phyloP scores from a whole-genome alignment of 2,113 vertebrate species.

The Pluvianellus socialis region DNA sequence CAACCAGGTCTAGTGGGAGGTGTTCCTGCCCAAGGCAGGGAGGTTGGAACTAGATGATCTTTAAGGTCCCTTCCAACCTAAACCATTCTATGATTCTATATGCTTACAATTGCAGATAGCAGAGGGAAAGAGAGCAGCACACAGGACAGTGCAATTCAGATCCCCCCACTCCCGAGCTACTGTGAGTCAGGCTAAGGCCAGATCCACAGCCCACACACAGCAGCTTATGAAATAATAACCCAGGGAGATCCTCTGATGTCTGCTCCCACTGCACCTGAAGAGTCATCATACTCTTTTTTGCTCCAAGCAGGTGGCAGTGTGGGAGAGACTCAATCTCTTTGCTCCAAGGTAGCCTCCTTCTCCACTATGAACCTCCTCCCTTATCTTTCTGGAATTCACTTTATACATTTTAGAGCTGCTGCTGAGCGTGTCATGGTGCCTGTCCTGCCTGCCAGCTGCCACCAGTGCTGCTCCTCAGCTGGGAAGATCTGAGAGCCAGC shows the following conservation, averaged over 20 bases:
- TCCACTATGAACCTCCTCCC: neutral
- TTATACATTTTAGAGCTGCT: neutral
- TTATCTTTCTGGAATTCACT: neutral
- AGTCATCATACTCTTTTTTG: neutral
- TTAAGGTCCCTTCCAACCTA: too few species aligned
- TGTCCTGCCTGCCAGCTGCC: neutral
- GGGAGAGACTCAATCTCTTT: neutral
- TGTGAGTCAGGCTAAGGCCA: neutral
- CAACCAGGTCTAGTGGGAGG: too few species aligned
- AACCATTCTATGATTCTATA: too few species aligned
- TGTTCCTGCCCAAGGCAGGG: too few species aligned
- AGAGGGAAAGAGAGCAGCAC: neutral
- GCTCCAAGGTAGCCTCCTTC: neutral
- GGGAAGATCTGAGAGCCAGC: neutral
- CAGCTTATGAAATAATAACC: neutral
- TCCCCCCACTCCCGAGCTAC: rapidly evolving
- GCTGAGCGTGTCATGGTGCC: neutral
- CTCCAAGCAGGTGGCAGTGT: neutral
- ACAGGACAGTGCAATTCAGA: neutral
- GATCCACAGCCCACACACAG: neutral
- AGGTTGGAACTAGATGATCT: too few species aligned
- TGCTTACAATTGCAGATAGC: rapidly evolving
- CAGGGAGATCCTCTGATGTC: neutral
- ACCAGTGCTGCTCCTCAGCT: neutral
- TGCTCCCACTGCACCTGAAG: neutral